A percentile compares a stretch with the other conserved stretches of the same genome.
Conservation (phyloP, 2,888 invertebrate species). For the Lithophane semibrunnea region DNA sequence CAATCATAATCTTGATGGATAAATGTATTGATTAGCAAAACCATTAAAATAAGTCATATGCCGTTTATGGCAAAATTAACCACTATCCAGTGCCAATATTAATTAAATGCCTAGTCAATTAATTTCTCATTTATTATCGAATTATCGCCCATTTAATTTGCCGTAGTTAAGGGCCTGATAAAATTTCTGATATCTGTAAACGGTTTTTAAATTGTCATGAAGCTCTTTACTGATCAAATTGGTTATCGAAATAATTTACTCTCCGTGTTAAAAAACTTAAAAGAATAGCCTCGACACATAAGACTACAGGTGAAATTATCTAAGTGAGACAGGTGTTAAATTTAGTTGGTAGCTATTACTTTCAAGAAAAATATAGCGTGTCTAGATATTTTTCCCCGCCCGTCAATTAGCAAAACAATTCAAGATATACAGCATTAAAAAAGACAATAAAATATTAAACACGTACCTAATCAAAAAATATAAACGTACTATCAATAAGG, state of each 20-base stretch:
- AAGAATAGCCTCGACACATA: conserved; percentile 19
- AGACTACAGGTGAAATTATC: conserved; percentile 12
- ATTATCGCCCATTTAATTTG: conserved; percentile 19
- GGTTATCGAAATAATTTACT: neutral
- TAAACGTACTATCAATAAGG: conserved; percentile 69
- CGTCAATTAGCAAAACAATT: conserved; percentile 53
- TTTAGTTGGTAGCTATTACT: neutral
- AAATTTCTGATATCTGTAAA: conserved; percentile 6
- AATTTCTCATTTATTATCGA: conserved; percentile 28
- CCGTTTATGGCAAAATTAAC: conserved; percentile 23
- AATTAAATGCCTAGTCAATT: conserved; percentile 33
- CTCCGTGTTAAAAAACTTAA: neutral
- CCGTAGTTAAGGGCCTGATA: neutral
- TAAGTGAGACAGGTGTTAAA: conserved; percentile 28
- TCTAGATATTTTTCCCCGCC: conserved; percentile 27
- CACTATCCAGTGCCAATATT: conserved; percentile 1
- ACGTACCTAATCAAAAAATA: conserved; percentile 62
- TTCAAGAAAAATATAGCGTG: conserved; percentile 20
- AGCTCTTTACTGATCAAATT: neutral
- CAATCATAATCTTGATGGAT: conserved; percentile 25
- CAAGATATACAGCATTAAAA: conserved; percentile 30
- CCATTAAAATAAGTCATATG: conserved; percentile 47
- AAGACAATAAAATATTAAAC: conserved; percentile 47
- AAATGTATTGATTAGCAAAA: conserved; percentile 43
- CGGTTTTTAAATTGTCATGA: conserved; percentile 4